phyloP scores from a whole-genome alignment of 2,113 vertebrate genomes.

The Platysteira castanea region DNA sequence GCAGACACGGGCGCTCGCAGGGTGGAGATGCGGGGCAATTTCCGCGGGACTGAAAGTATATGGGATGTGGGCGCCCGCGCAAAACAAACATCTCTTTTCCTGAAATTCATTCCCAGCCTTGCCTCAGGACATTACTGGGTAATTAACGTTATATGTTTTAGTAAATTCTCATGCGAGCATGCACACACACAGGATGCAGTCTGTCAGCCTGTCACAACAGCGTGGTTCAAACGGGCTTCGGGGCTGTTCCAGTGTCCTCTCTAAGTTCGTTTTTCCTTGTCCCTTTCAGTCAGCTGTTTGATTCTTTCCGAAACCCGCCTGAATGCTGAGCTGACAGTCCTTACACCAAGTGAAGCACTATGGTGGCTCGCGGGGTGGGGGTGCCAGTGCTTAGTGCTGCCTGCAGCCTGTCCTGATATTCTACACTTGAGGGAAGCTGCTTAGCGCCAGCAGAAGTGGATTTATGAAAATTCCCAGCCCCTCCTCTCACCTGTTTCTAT shows the following conservation, averaged over 20 bases:
- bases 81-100: constrained; percentile 65
- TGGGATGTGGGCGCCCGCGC: not conserved
- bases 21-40: constrained; percentile 47
- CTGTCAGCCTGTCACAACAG: not conserved
- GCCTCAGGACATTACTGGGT: constrained; percentile 10
- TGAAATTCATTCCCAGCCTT: constrained; percentile 54
- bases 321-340: not conserved
- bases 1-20: not conserved
- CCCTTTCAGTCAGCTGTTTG: not conserved
- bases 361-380: not conserved
- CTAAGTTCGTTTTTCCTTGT: not conserved
- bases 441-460: not conserved
- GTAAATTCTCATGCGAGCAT: not conserved
- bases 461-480: not conserved
- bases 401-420: not conserved
- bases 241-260: not conserved
- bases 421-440: not conserved
- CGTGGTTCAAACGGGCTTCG: fast-evolving
- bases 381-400: not conserved
- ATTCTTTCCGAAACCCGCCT: not conserved
- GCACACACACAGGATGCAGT: not conserved
- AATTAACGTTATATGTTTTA: not conserved
- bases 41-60: not conserved
- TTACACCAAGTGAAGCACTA: not conserved
- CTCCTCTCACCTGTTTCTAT: not conserved